Conservation (phyloP, 1,140 invertebrate species). For the Phortica variegata region DNA sequence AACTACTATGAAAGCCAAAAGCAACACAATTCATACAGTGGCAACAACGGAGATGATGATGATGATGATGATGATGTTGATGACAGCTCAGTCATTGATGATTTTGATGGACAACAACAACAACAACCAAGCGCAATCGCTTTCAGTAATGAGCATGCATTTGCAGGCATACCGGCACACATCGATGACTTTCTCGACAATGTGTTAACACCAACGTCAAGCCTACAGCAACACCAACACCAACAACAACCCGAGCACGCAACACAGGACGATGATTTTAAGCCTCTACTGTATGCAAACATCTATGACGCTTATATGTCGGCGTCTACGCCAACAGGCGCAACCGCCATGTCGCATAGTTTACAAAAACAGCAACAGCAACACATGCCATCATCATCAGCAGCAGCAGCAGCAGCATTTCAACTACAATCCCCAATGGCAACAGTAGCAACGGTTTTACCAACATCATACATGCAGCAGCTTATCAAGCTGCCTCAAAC, state of each 20-base stretch:
- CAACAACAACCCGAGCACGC: no score
- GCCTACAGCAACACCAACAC: not conserved
- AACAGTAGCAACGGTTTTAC: not conserved
- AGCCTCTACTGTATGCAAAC: conserved; percentile 11
- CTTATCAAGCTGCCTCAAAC: no score
- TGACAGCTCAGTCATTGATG: conserved; percentile 1
- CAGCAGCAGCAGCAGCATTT: conserved; percentile 6
- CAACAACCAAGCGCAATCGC: conserved; percentile 21
- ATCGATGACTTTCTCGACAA: conserved; percentile 29
- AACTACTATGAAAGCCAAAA: no score
- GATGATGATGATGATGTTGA: conserved; percentile 14
- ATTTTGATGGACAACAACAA: no score
- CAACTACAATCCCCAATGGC: conserved; percentile 4
- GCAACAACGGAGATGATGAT: conserved; percentile 2
- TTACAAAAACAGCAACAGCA: not conserved
- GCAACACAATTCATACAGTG: conserved; percentile 2
- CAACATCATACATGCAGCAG: no score
- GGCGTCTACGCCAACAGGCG: not conserved
- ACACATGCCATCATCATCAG: not conserved
- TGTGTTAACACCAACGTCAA: not conserved
- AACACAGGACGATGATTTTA: no score
- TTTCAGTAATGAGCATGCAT: conserved; percentile 30
- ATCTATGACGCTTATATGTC: conserved; percentile 22
- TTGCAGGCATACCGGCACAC: conserved; percentile 23
- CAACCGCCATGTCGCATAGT: no score